Evolutionary conservation across 2,888 invertebrate genomes (phyloP), one percentile per base, ranked within the genome.

Genomic region (Patella ulyssiponensis): DNA sequence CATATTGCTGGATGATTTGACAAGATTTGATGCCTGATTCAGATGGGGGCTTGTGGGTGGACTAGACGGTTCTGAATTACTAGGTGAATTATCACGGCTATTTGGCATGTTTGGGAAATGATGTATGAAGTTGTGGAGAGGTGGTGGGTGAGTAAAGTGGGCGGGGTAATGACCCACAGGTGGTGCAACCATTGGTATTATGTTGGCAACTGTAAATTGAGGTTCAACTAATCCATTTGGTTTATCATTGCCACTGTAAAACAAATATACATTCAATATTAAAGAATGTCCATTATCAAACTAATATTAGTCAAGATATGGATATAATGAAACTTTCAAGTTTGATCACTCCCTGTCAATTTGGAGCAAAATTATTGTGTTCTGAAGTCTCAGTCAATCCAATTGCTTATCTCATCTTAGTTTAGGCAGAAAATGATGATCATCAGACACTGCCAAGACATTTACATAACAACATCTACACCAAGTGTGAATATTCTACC

Each of bases 71-170:
- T 86, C 87, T 0, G 87, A 87, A 56, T 83, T 82, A 23, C 81
- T 77, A 33, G 85, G 82, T 20, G 86, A 86, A 73, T 80, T 78
- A 64, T 84, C 84, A 7, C 23, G 23, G 17, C 72, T 64, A 23
- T 27, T 15, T 23, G 33, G 69, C 33, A 71, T 3, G 58, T 69
- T 17, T 52, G 44, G 9, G 7, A 23, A 69, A 53, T 23, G 27
- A 12, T 5, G 51, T 20, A 20, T 17, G 54, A 15, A 27, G 53
- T 53, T 27, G 27, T 15, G 52, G 90, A 90, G 71, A 92, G 90
- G 77, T 73, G 77, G 90, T 88, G 58, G 89, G 73, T 79, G 82
- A 73, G 89, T 83, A 54, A 88, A 85, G 58, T 87, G 84, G 70
- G 79, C 69, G 56, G 80, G 53, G 72, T 79, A 64, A 64, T 80